Conservation (phyloP, 2,797 vertebrate species). For the Lutjanus argentimaculatus region DNA sequence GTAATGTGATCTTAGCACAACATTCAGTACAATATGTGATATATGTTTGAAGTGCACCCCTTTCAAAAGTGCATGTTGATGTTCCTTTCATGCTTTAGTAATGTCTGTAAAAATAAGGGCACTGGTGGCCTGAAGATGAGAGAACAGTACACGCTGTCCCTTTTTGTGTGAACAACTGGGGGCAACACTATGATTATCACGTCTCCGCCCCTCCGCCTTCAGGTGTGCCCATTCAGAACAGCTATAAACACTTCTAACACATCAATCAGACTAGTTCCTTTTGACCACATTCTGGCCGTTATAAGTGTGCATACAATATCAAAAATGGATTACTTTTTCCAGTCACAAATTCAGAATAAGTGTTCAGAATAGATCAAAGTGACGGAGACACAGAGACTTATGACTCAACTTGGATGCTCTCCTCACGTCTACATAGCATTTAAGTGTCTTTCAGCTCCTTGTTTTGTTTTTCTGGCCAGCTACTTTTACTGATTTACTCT, state of each 20-base stretch:
- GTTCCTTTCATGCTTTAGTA: not conserved
- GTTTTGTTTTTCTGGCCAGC: not conserved
- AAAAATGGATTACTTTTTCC: not conserved
- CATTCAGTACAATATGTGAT: not conserved
- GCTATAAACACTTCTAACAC: not conserved
- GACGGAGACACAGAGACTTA: not conserved
- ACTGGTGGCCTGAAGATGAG: not conserved
- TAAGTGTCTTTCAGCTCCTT: not conserved
- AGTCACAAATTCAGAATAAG: not conserved
- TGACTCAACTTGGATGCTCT: not conserved
- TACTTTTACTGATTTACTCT: slow-evolving; percentile 7
- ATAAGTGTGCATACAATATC: not conserved
- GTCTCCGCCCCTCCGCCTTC: not conserved
- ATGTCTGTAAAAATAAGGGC: not conserved
- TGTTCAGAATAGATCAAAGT: not conserved
- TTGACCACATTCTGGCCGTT: not conserved
- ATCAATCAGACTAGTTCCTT: no score
- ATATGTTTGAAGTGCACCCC: not conserved
- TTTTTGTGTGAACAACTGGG: not conserved
- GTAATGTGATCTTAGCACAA: slow-evolving; percentile 7
- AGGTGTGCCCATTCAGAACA: not conserved
- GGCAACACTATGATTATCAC: not conserved
- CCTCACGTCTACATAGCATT: not conserved
- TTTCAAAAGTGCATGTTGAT: not conserved
- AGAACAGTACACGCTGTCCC: no score